These are phyloP conservation scores for Drosophila bipectinata DNA, from an alignment of 1,140 invertebrate species.

Conservation along the genomic window DNA sequence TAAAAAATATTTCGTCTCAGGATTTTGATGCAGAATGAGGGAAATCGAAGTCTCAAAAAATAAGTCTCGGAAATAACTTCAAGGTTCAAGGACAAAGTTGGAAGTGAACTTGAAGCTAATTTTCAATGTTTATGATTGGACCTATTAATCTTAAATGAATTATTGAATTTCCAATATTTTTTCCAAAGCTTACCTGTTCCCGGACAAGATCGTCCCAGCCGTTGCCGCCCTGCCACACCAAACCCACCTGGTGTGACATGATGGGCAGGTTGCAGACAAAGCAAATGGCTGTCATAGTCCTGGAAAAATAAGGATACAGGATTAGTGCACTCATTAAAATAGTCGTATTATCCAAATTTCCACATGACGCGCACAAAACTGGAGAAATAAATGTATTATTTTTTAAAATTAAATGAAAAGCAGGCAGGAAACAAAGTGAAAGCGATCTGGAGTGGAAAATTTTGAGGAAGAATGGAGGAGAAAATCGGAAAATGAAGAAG, in stretches of 20 bases:
- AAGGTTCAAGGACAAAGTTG: no score
- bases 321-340: background rate
- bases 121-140: no score
- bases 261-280: conserved; percentile 98
- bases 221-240: conserved; percentile 96
- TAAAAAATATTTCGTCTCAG: no score
- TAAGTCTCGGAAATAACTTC: no score
- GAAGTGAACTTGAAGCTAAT: no score
- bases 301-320: conserved; percentile 84
- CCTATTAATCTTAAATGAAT: no score
- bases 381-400: background rate
- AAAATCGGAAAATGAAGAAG: conserved; percentile 7
- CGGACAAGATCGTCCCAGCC: conserved; percentile 95
- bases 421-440: conserved; percentile 3
- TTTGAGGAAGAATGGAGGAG: background rate
- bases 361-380: background rate
- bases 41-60: no score
- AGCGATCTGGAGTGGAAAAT: background rate
- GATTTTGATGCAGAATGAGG: no score
- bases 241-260: conserved; percentile 95
- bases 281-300: conserved; percentile 96
- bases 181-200: conserved; percentile 86
- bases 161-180: no score
- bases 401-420: background rate
- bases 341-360: no score